A percentile compares a stretch with the other conserved stretches of the same genome.
Evolutionary conservation across 1,140 invertebrate species (phyloP).

Genomic region (Acromyrmex echinatior): DNA sequence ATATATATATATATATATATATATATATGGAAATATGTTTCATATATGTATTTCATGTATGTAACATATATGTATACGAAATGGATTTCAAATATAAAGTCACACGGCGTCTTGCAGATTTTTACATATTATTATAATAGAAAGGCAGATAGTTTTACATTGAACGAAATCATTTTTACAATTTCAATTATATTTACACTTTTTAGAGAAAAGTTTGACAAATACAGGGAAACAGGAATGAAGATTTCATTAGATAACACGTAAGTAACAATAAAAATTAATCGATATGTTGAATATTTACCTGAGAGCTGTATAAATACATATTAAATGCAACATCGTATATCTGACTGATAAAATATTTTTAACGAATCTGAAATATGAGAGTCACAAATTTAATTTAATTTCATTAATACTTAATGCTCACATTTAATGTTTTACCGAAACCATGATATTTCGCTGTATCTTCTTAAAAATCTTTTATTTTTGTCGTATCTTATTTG

Average conservation of each 20-base stretch:
- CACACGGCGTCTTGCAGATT: conserved; percentile 1
- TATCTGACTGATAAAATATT: conserved; percentile 9
- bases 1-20: no score
- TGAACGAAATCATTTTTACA: conserved; percentile 37
- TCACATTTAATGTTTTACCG: not conserved
- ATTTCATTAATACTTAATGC: conserved; percentile 14
- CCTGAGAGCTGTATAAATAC: conserved; percentile 40
- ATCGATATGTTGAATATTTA: conserved; percentile 41
- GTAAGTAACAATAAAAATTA: conserved; percentile 34
- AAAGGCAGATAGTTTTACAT: conserved; percentile 41
- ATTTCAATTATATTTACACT: conserved; percentile 65
- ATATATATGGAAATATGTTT: not conserved
- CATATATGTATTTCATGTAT: not conserved
- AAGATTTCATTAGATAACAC: conserved; percentile 3
- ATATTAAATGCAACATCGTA: conserved; percentile 19
- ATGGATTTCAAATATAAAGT: conserved; percentile 45
- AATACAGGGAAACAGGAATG: conserved; percentile 31
- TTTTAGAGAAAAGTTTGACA: conserved; percentile 18
- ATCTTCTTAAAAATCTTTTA: conserved; percentile 14
- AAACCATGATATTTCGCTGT: not conserved
- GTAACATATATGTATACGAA: conserved; percentile 22
- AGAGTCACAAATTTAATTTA: not conserved
- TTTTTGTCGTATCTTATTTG: conserved; percentile 14
- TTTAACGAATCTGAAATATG: not conserved
- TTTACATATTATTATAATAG: conserved; percentile 20